These are phyloP conservation scores for Rhagoletis pomonella DNA, from an alignment of 1,140 invertebrate species.

Conservation along the genomic window DNA sequence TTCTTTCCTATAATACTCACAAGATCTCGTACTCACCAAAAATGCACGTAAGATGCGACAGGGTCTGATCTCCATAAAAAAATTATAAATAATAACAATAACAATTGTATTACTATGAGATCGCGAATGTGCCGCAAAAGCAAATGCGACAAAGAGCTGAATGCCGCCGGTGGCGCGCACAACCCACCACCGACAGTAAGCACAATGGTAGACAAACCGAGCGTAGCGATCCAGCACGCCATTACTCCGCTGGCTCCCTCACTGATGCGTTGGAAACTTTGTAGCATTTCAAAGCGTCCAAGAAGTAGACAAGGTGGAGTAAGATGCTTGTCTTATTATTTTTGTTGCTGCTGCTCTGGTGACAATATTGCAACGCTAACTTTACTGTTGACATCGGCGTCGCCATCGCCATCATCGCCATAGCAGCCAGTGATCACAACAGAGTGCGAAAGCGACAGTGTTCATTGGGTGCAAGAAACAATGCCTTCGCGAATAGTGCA, in stretches of 20 bases:
- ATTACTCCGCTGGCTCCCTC: background rate
- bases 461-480: conserved; percentile 17
- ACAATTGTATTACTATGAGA: conserved; percentile 12
- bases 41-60: background rate
- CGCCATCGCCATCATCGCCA: background rate
- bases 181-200: background rate
- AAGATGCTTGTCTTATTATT: background rate
- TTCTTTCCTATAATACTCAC: conserved; percentile 64
- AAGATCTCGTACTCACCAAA: too few species aligned
- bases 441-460: conserved; percentile 48
- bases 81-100: conserved; percentile 5
- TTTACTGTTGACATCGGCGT: background rate
- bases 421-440: background rate
- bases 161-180: conserved; percentile 1
- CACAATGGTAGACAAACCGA: background rate
- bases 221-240: background rate
- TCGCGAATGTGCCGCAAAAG: background rate
- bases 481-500: background rate
- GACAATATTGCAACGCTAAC: background rate
- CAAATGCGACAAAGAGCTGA: background rate
- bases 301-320: background rate
- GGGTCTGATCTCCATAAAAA: background rate
- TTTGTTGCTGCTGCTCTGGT: background rate
- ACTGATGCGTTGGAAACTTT: background rate
- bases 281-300: background rate